A percentile compares a stretch with the other conserved stretches of the same genome.
Evolutionary conservation across 2,888 invertebrate species (phyloP).

Genomic region (Rapana venosa): DNA sequence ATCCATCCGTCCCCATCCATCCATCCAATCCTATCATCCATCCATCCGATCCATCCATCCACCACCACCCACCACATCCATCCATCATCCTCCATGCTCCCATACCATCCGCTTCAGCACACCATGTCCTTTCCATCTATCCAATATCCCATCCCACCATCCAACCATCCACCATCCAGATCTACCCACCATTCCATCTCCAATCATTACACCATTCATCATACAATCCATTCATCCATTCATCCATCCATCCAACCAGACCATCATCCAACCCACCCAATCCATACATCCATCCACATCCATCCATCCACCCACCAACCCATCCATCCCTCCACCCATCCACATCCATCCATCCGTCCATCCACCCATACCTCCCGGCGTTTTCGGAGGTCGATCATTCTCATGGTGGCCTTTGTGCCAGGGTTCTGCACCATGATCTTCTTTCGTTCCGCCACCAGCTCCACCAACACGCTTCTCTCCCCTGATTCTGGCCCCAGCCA

Average conservation of each 20-base stretch:
- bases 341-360: background rate
- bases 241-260: too few relatives aligned
- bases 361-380: background rate
- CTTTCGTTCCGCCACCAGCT: constrained; percentile 58
- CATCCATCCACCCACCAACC: too few relatives aligned
- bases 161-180: background rate
- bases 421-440: constrained; percentile 62
- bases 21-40: background rate
- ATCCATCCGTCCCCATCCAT: background rate
- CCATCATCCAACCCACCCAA: background rate
- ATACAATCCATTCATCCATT: too few relatives aligned
- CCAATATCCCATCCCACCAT: background rate
- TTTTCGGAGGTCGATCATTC: constrained; percentile 64
- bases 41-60: background rate
- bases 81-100: background rate
- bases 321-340: background rate
- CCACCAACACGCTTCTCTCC: constrained; percentile 61
- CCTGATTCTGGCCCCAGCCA: constrained; percentile 67
- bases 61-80: background rate
- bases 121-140: too few relatives aligned
- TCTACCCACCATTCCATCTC: background rate
- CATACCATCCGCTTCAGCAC: background rate
- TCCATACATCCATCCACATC: too few relatives aligned
- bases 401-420: constrained; percentile 55
- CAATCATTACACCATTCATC: too few relatives aligned